These are phyloP conservation scores for Pyralis farinalis DNA, from an alignment of 2,888 invertebrate genomes.

Conservation along the genomic window DNA sequence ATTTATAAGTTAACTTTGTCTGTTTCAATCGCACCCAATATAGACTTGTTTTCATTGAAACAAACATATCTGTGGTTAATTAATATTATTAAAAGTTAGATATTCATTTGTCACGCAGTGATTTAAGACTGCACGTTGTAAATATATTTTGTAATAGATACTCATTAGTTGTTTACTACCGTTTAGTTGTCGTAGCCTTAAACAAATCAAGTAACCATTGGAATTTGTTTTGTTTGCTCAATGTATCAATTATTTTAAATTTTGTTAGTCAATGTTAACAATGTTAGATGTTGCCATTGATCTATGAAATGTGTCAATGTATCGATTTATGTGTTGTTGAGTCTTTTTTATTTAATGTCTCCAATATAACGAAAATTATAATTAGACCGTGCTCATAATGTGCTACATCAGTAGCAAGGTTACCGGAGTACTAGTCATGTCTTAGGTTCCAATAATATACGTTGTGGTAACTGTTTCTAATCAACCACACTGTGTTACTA, in stretches of 20 bases:
- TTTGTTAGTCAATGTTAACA: conserved; percentile 29
- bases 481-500: too few species aligned
- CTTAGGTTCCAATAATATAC: too few species aligned
- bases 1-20: background rate
- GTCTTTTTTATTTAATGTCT: too few species aligned
- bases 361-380: too few species aligned
- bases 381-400: too few species aligned
- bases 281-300: conserved; percentile 20
- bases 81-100: conserved; percentile 43
- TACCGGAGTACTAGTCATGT: too few species aligned
- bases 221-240: conserved; percentile 49
- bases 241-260: conserved; percentile 18
- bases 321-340: too few species aligned
- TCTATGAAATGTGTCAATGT: conserved; percentile 5
- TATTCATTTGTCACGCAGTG: conserved; percentile 43
- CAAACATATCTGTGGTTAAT: conserved; percentile 68
- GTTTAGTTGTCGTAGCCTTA: conserved; percentile 32
- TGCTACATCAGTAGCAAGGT: too few species aligned
- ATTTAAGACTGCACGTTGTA: conserved; percentile 64
- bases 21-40: background rate
- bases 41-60: conserved; percentile 7
- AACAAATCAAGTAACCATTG: conserved; percentile 29
- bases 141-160: conserved; percentile 62
- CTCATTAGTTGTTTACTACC: conserved; percentile 30
- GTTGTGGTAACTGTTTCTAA: too few species aligned